Base-by-base conservation (phyloP, 2,113 vertebrate genomes). In the Catagonus wagneri region DNA sequence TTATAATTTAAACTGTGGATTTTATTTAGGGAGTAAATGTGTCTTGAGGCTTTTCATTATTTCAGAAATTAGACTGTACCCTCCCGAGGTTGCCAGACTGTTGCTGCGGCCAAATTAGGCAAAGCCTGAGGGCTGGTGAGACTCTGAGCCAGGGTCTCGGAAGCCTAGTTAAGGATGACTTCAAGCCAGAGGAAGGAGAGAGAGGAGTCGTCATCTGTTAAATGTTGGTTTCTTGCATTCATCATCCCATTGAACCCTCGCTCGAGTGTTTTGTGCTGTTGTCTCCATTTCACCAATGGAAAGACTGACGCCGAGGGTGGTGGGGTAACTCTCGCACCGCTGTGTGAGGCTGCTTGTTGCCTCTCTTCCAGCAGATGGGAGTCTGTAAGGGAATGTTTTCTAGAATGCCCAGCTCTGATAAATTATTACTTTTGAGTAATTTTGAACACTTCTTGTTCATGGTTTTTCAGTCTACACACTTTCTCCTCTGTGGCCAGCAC, bases 31-130 rank as follows among this genome's bases (percentile, higher is more conserved):
- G 89, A 81, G 80, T 68, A 69, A 93, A 74, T 68, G 23, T 91
- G 91, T 93, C 93, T 95, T n/a, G 72, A 90, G 94, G 88, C 44
- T 97, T 96, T 96, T 68, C 81, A 39, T 90, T 69, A 63, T 76
- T 94, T 85, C 29, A 60, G 88, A 93, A 94, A 88, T 83, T 68
- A 96, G 36, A 58, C n/a, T 9, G 0, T 34, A 34, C 34, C 17
- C 72, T 74, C 84, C 71, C 13, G 81, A 90, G 93, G 76, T 54
- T 54, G n/a, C 29, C 32, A 23, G 25, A 34, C 61, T 29, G 29
- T 84, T 81, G 3, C 54, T 4, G n/a, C 0, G 2, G 66, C 61
- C 34, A 58, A 60, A 32, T 66, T 3, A 10, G 22, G 25, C n/a
- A 27, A 36, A 19, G 78, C 12, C 6, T 0, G 6, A 10, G 34